Evolutionary conservation across 2,888 invertebrate species (phyloP).

Genomic region (Athalia circularis): DNA sequence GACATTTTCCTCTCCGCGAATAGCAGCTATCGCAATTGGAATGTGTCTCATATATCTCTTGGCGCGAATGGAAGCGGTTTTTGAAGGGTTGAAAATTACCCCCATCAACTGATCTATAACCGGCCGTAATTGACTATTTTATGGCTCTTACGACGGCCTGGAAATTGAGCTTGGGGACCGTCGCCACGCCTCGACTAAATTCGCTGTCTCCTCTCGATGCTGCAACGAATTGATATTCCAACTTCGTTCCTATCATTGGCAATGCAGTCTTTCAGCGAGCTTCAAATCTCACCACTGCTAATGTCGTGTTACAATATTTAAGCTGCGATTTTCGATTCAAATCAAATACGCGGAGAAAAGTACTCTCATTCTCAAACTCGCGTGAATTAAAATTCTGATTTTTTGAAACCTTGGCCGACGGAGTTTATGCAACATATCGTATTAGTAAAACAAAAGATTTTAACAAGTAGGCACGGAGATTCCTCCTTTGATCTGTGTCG

Average conservation of each 20-base stretch:
- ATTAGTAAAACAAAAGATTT: no score
- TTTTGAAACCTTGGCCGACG: no score
- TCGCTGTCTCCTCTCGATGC: not conserved
- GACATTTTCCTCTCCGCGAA: not conserved
- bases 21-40: not conserved
- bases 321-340: constrained; percentile 10
- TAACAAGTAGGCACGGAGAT: no score
- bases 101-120: not conserved
- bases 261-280: constrained; percentile 24
- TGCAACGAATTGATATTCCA: constrained; percentile 37
- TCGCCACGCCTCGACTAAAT: not conserved
- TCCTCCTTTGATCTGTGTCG: no score
- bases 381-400: no score
- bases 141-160: constrained; percentile 10
- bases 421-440: no score
- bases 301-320: no score
- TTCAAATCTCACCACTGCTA: constrained; percentile 4
- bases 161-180: not conserved
- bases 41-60: no score
- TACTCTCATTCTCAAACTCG: no score
- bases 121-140: constrained; percentile 30
- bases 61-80: not conserved
- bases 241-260: constrained; percentile 29
- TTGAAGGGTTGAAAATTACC: not conserved
- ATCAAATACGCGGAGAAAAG: no score